Base-by-base conservation (phyloP, 2,888 invertebrate species). In the Lapara coniferarum region DNA sequence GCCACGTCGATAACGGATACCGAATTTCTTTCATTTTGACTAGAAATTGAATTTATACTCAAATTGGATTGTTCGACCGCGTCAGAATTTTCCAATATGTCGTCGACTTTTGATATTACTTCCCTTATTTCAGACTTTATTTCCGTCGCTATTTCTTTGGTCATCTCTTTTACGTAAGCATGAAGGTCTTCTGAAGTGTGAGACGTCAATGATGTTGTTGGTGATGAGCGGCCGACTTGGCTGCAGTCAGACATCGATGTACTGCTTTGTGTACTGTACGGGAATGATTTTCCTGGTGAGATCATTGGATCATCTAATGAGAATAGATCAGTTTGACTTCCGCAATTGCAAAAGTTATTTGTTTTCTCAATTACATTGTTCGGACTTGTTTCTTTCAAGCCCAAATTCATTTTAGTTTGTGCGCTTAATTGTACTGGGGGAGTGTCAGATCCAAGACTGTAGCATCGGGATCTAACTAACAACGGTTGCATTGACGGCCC, bases 51-150 rank as follows among this genome's bases (percentile, higher is more conserved):
- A 73, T 86, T 91, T 69, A 93, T 85, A 73, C 93, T 93, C 66
- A 89, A 73, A 82, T 94, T 94, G 46, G 91, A 86, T 79, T 94
- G 92, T 76, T 96, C 96, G 8, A 94, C 83, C 0, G 92, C 89
- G 80, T 96, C 96, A 0, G 95, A 95, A 83, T 96, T 96, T 73
- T 96, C 96, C 51, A 97, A 88, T 66, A 96, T 97, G 82, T 97
- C 97, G 77, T 97, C 97, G 0, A 97, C 97, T 86, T 95, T 96
- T 2, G 96, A 96, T 76, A 97, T 97, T 0, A 97, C 97, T 86
- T 96, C 97, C 8, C 97, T 94, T 56, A 97, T 96, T 91, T 97
- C 97, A 2, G 97, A 97, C 84, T 97, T 97, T 25, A 97, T 96
- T 89, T 97, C 97, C 12, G 96, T 97, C 0, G 97, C 97, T 73